Conservation (phyloP, 2,797 vertebrate genomes). For the Oreochromis grahami region DNA sequence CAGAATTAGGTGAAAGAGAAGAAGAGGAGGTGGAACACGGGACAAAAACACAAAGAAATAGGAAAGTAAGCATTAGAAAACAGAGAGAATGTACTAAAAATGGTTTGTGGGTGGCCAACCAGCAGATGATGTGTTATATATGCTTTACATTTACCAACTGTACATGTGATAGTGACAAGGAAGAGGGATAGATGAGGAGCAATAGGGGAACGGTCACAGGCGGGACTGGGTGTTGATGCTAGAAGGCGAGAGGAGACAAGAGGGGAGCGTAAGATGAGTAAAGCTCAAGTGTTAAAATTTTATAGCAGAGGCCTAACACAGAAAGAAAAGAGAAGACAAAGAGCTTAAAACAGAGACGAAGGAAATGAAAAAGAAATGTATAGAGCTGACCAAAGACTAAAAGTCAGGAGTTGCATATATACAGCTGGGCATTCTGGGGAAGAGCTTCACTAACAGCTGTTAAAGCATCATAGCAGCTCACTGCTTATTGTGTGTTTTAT, state of each 20-base stretch:
- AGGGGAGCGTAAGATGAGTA: conserved; percentile 1
- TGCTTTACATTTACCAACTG: conserved; percentile 54
- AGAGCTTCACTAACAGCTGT: conserved; percentile 39
- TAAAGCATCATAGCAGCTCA: conserved; percentile 30
- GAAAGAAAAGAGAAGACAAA: conserved; percentile 19
- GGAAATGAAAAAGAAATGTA: background rate
- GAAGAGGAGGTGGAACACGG: background rate
- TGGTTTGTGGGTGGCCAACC: conserved; percentile 40
- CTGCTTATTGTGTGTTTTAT: conserved; percentile 1
- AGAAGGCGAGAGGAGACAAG: conserved; percentile 8
- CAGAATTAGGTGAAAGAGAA: conserved; percentile 15
- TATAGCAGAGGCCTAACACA: background rate
- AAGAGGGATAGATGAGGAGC: conserved; percentile 35
- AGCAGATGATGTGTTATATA: conserved; percentile 36
- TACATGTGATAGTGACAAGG: conserved; percentile 49
- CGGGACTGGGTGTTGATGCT: conserved; percentile 37
- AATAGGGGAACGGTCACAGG: conserved; percentile 5
- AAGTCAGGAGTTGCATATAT: background rate
- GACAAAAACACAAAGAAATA: background rate
- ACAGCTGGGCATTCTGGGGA: conserved; percentile 8
- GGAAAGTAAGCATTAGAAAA: background rate
- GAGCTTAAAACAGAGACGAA: background rate
- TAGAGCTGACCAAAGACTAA: background rate
- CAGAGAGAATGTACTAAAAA: background rate
- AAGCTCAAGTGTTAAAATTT: conserved; percentile 10